phyloP scores from a whole-genome alignment of 2,797 vertebrate species.

The Protonibea diacanthus region DNA sequence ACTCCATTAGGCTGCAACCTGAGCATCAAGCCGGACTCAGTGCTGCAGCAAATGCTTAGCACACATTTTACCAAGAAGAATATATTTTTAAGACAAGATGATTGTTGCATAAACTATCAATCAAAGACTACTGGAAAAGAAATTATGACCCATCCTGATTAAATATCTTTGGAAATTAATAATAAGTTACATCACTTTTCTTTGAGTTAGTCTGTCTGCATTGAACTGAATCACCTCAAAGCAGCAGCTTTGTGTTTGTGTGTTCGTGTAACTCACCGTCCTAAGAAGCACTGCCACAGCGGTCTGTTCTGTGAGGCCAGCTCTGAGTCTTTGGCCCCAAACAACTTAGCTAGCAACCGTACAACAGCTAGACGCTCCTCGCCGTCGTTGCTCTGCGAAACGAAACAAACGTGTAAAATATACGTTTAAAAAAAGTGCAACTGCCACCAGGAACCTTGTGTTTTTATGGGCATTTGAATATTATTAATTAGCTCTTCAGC shows the following conservation, averaged over 20 bases:
- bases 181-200: background rate
- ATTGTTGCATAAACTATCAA: too few species aligned
- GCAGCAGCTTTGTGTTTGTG: background rate
- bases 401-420: background rate
- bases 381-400: constrained; percentile 95
- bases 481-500: background rate
- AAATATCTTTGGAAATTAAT: background rate
- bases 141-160: too few species aligned
- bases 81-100: too few species aligned
- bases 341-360: constrained; percentile 95
- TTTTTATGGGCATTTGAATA: background rate
- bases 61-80: too few species aligned
- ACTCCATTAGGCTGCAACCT: too few species aligned
- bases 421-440: background rate
- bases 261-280: constrained; percentile 85
- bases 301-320: constrained; percentile 97
- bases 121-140: too few species aligned
- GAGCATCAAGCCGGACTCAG: too few species aligned
- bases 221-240: background rate
- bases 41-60: too few species aligned
- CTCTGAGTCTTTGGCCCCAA: constrained; percentile 98
- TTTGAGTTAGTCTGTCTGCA: background rate
- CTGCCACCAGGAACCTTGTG: background rate
- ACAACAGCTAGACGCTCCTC: constrained; percentile 98
- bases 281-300: constrained; percentile 99